Evolutionary conservation across 2,113 vertebrate genomes (phyloP), one percentile per base, ranked within the genome.

Genomic region (Muntiacus muntjak): DNA sequence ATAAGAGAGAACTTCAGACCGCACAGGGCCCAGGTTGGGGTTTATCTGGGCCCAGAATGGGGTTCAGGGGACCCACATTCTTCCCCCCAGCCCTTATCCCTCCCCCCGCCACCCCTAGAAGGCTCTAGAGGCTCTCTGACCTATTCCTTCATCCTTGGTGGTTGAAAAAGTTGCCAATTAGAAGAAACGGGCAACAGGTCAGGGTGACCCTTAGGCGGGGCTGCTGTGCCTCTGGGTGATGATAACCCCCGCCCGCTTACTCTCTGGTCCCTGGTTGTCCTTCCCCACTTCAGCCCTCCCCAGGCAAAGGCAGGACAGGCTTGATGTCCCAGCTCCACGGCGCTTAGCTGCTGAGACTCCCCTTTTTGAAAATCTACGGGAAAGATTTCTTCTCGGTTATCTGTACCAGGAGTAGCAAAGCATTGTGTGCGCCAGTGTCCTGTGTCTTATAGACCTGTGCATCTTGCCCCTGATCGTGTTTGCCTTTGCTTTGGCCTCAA

Each of bases 71-170:
- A 14, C 13, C 10, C 13, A 7, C n/a, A 55, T 36, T 36, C 25
- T 3, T 8, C n/a, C 30, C 33, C 17, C 17, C 4, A 36, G 17
- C 8, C 8, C 30, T 33, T 2, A 4, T 9, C 33, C 16, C 7
- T 33, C 1, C 64, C 64, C 16, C 8, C 2, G 10, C 33, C 33
- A 21, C 33, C 47, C 28, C 7, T n/a, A 26, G 50, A 89, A 82
- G 60, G 40, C 8, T 83, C 12, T 55, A 54, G 60, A 62, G 14
- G 33, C 25, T 36, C n/a, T 33, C 12, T n/a, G 3, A 33, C 19
- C 74, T 87, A 28, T 5, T 2, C 12, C 43, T n/a, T 52, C 21
- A 4, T 36, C 45, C 64, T 47, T 23, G 26, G 36, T 45, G 43
- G 58, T 28, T 95, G 15, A 50, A n/a, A 87, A 54, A 74, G 30